Evolutionary conservation across 2,797 vertebrate genomes (phyloP), one percentile per base, ranked within the genome.

Genomic region (Streptopelia turtur): DNA sequence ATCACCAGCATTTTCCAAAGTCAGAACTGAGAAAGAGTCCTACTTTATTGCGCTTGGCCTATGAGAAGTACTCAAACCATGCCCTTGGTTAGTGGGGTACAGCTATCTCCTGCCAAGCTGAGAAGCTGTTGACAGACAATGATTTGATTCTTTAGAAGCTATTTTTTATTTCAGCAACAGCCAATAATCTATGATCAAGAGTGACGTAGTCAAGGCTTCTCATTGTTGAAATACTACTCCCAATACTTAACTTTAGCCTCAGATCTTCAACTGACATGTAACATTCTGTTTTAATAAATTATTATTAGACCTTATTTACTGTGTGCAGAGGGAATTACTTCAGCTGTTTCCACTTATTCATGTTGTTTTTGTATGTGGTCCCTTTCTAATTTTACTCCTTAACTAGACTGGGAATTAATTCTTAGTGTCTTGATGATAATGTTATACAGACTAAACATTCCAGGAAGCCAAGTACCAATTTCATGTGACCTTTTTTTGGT

Each of bases 321-420:
- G n/a, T 43, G 60, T 90, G 83, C 41, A 84, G 75, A 84, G 90
- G 74, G 95, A 96, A 94, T 95, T 96, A 82, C 85, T 96, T 91
- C 94, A 96, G 95, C 95, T 97, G 94, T 95, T 94, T 95, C 88
- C 47, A 97, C 86, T 96, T 94, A 94, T 79, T 96, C 28, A 31
- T 84, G 75, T 96, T 96, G 92, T 87, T 96, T 96, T 94, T 96
- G 74, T 91, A 92, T 84, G 75, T 39, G 21, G 45, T 89, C 77
- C 85, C 83, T 84, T 94, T 96, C 95, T 96, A 96, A 96, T 94
- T 97, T 96, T 96, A 90, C 41, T 90, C 28, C 64, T 90, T 90
- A 89, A 81, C 85, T 89, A 64, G 70, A 45, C 13, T 84, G 66
- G 80, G 70, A 97, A 90, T 94, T 71, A 90, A 87, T 94, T 94